phyloP scores from a whole-genome alignment of 2,888 invertebrate genomes.

The Toxonevra muliebris region DNA sequence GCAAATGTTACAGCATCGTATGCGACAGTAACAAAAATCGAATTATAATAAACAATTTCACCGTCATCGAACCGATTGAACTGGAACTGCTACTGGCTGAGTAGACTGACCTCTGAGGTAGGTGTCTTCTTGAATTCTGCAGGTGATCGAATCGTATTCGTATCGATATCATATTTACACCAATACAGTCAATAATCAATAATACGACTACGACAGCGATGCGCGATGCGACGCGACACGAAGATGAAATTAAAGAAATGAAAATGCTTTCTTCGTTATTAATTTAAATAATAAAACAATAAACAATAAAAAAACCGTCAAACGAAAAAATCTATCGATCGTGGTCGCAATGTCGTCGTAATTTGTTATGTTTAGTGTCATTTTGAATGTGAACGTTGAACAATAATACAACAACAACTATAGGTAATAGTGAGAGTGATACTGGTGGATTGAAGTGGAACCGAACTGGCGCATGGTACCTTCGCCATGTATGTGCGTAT shows the following conservation, averaged over 20 bases:
- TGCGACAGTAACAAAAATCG: conserved; percentile 6
- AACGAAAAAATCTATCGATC: not conserved
- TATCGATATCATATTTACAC: too few relatives aligned
- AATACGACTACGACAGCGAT: not conserved
- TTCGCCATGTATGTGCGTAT: not conserved
- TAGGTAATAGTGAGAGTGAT: not conserved
- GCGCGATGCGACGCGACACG: not conserved
- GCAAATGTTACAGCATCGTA: conserved; percentile 10
- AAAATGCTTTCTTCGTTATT: conserved; percentile 10
- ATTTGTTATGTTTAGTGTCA: conserved; percentile 1
- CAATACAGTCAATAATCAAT: not conserved
- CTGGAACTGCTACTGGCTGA: not conserved
- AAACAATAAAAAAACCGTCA: not conserved
- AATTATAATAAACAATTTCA: conserved; percentile 19
- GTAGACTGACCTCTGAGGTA: too few relatives aligned
- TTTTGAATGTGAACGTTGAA: not conserved
- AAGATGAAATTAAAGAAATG: conserved; percentile 5
- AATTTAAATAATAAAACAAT: conserved; percentile 7
- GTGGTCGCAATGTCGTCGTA: not conserved
- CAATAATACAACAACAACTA: not conserved
- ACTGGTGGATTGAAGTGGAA: conserved; percentile 9
- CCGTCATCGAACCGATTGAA: not conserved
- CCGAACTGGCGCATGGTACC: not conserved
- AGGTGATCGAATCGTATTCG: too few relatives aligned
- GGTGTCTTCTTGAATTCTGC: too few relatives aligned